Percentiles rank a stretch among this genome's conserved stretches.
These are phyloP conservation scores for Holothuria scabra DNA, from an alignment of 53 echinoderm and acorn worm genomes.

Conservation along the genomic window DNA sequence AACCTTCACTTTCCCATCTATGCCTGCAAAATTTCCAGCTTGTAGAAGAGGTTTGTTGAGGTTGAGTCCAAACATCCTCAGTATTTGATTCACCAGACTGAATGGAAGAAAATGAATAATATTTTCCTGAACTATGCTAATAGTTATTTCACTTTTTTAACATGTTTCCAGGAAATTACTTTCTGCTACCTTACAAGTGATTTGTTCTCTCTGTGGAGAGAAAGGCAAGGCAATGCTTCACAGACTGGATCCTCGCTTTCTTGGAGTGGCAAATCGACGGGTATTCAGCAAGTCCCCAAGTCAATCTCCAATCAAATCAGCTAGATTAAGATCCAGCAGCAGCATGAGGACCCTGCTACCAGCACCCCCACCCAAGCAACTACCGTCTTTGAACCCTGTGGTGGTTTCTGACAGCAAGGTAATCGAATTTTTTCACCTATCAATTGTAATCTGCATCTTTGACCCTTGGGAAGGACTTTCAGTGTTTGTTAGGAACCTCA, in stretches of 20 bases:
- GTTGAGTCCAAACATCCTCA: too few species aligned
- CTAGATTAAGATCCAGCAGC: slow-evolving; percentile 70
- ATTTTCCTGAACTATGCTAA: too few species aligned
- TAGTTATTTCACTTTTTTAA: too few species aligned
- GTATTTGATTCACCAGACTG: too few species aligned
- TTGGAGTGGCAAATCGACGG: slow-evolving; percentile 66
- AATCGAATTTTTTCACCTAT: neutral
- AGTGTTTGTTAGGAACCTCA: too few species aligned
- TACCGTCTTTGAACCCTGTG: slow-evolving; percentile 88
- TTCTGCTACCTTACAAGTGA: slow-evolving; percentile 70
- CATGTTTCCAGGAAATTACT: slow-evolving; percentile 59
- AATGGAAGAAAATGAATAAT: too few species aligned
- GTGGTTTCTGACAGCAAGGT: slow-evolving; percentile 78
- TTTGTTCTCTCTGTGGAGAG: slow-evolving; percentile 84
- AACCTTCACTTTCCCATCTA: too few species aligned
- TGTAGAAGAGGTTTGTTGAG: too few species aligned
- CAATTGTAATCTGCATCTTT: too few species aligned
- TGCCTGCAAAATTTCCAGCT: too few species aligned
- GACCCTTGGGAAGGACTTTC: too few species aligned
- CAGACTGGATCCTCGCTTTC: slow-evolving; percentile 76
- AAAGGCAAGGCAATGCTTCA: slow-evolving; percentile 85
- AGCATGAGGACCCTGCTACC: slow-evolving; percentile 56
- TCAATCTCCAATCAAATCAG: slow-evolving; percentile 74
- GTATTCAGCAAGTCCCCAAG: slow-evolving; percentile 70
- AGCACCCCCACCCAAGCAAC: slow-evolving; percentile 49